phyloP scores from a whole-genome alignment of 2,113 vertebrate species.

The Colinus virginianus region DNA sequence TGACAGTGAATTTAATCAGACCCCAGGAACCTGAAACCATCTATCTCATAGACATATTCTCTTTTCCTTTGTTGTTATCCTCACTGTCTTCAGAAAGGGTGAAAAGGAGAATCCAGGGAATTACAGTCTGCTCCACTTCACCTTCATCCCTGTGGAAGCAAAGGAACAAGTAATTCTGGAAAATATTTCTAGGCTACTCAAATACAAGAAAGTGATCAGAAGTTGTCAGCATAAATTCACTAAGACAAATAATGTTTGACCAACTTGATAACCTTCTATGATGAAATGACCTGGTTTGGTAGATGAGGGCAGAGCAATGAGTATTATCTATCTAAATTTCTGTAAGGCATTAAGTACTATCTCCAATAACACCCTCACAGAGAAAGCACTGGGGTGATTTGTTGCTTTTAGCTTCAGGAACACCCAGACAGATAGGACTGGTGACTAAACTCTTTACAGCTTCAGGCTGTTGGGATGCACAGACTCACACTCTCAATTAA shows the following conservation, averaged over 20 bases:
- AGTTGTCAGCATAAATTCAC: background rate
- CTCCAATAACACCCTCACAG: background rate
- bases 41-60: background rate
- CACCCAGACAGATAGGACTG: background rate
- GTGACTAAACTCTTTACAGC: background rate
- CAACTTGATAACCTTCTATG: background rate
- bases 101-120: background rate
- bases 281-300: background rate
- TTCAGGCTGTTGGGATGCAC: background rate
- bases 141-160: background rate
- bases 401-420: background rate
- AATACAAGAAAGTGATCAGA: background rate
- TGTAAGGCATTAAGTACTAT: background rate
- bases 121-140: rapidly evolving
- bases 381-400: background rate
- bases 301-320: rapidly evolving
- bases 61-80: background rate
- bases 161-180: background rate
- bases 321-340: background rate
- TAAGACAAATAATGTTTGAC: background rate
- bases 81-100: background rate
- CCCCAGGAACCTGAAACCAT: background rate
- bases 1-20: background rate
- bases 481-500: background rate
- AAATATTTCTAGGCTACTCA: background rate